These are phyloP conservation scores for Saxidomus purpurata DNA, from an alignment of 1,140 invertebrate species.

Conservation along the genomic window DNA sequence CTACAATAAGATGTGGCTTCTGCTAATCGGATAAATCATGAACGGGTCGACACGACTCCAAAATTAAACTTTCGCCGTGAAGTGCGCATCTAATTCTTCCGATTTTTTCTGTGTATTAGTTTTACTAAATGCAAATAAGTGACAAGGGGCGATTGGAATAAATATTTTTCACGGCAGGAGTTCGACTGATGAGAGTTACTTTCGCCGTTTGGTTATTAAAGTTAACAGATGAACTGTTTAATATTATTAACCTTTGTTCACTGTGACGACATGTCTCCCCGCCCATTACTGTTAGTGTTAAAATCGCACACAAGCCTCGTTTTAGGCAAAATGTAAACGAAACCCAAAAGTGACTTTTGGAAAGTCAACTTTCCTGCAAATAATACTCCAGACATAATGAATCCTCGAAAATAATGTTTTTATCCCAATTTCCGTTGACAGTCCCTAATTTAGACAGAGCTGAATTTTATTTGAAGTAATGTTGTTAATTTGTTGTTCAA, in stretches of 20 bases:
- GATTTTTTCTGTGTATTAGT: slow-evolving; percentile 38
- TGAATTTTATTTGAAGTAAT: slow-evolving; percentile 57
- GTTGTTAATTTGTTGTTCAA: slow-evolving; percentile 38
- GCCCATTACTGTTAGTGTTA: slow-evolving; percentile 19
- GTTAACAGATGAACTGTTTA: slow-evolving; percentile 46
- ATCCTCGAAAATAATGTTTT: not conserved
- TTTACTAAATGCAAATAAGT: slow-evolving; percentile 61
- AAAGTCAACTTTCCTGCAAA: not conserved
- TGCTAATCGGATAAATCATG: slow-evolving; percentile 53
- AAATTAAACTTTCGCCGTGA: slow-evolving; percentile 46
- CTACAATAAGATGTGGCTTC: slow-evolving; percentile 59
- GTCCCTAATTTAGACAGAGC: slow-evolving; percentile 49
- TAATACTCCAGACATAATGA: slow-evolving; percentile 9
- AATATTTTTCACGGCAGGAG: slow-evolving; percentile 55
- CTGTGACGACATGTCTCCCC: slow-evolving; percentile 30
- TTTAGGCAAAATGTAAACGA: not conserved
- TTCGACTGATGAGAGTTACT: slow-evolving; percentile 24
- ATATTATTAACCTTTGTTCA: slow-evolving; percentile 63
- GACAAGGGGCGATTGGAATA: slow-evolving; percentile 38
- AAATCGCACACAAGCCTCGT: not conserved
- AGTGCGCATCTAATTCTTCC: slow-evolving; percentile 38
- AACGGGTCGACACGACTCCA: slow-evolving; percentile 57
- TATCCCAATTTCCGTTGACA: slow-evolving; percentile 37
- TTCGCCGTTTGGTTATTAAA: slow-evolving; percentile 2
- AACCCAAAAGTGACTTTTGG: not conserved